Evolutionary conservation across 1,140 invertebrate genomes (phyloP).

Genomic region (Leptinotarsa lineolata): DNA sequence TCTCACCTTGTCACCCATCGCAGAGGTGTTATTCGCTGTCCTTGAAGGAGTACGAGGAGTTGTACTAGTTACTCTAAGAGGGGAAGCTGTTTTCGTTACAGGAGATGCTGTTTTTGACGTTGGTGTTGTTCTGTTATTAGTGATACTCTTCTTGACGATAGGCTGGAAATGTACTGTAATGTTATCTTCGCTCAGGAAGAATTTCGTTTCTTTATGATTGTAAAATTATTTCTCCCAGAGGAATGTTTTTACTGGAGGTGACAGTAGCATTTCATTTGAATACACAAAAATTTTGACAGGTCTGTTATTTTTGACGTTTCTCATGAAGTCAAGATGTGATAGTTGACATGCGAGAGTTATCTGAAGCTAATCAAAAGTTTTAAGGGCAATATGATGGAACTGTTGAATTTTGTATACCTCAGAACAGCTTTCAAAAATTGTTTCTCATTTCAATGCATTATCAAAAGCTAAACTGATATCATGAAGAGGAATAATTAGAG

Average conservation of each 20-base stretch:
- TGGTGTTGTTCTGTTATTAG: not conserved
- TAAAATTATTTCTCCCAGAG: not conserved
- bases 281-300: conserved; percentile 17
- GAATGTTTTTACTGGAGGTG: not conserved
- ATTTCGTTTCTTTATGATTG: not conserved
- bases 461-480: too few species aligned
- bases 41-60: not conserved
- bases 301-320: not conserved
- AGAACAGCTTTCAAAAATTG: too few species aligned
- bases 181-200: not conserved
- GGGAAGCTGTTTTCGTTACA: not conserved
- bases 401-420: too few species aligned
- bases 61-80: not conserved
- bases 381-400: too few species aligned
- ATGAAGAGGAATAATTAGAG: too few species aligned
- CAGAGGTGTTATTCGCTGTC: not conserved
- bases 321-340: too few species aligned
- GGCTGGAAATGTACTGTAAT: not conserved
- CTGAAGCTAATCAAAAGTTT: too few species aligned
- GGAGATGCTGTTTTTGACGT: not conserved
- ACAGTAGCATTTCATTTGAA: not conserved
- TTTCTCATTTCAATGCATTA: too few species aligned
- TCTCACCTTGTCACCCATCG: conserved; percentile 10
- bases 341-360: too few species aligned
- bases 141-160: not conserved